A percentile compares a stretch with the other conserved stretches of the same genome.
These are phyloP conservation scores for Drosophila ogumai DNA, from an alignment of 1,140 invertebrate species.

Conservation along the genomic window DNA sequence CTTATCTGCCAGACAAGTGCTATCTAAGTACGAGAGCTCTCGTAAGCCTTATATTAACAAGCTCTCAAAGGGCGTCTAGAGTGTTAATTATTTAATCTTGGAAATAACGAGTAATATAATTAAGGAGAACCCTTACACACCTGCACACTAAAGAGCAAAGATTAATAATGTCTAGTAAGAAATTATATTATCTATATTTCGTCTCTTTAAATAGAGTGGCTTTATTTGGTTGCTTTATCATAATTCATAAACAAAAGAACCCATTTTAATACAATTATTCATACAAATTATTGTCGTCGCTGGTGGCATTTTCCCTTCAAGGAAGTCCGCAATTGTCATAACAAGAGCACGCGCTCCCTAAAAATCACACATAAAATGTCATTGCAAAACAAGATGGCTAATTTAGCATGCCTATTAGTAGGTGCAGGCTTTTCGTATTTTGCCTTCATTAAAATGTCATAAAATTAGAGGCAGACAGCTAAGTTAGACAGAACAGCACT, in stretches of 20 bases:
- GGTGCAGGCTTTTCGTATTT: neutral
- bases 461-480: conserved; percentile 23
- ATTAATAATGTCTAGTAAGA: neutral
- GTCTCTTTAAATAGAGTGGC: no score
- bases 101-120: neutral
- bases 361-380: conserved; percentile 11
- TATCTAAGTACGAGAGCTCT: neutral
- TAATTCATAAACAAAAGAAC: neutral
- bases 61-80: conserved; percentile 2
- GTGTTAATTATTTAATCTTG: conserved; percentile 6
- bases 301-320: neutral
- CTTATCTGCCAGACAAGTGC: conserved; percentile 12
- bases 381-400: conserved; percentile 11
- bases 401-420: conserved; percentile 29
- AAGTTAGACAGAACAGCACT: conserved; percentile 6
- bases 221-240: no score
- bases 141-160: neutral
- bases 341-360: conserved; percentile 9
- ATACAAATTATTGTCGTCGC: no score
- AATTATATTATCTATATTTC: neutral
- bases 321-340: neutral
- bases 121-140: neutral
- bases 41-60: conserved; percentile 7
- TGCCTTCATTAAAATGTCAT: conserved; percentile 52
- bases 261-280: neutral